Conservation (phyloP, 2,888 invertebrate genomes). For the Caenorhabditis zanzibari region DNA sequence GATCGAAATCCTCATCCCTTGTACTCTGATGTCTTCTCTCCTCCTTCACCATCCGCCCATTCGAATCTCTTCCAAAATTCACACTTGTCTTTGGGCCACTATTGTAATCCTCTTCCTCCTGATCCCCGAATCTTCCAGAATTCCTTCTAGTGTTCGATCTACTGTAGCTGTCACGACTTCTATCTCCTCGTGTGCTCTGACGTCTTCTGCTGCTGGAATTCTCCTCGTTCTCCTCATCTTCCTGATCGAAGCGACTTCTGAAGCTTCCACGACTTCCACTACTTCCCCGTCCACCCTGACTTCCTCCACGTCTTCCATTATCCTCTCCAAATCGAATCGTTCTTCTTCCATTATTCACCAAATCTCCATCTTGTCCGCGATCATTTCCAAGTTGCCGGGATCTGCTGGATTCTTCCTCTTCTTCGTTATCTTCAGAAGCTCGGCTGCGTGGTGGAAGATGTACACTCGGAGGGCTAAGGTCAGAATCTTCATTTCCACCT, state of each 20-base stretch:
- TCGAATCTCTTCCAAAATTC: slow-evolving; percentile 26
- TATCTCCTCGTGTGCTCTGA: not conserved
- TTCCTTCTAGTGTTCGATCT: not conserved
- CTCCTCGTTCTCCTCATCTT: not conserved
- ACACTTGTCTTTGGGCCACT: not conserved
- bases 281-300: not conserved
- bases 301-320: slow-evolving; percentile 9
- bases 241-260: not conserved
- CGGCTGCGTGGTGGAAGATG: too few relatives aligned
- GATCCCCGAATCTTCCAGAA: slow-evolving; percentile 10
- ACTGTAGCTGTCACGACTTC: not conserved
- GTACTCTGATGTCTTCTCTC: slow-evolving; percentile 17
- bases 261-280: not conserved
- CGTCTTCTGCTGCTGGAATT: not conserved
- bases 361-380: not conserved
- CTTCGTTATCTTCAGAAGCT: not conserved
- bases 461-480: too few relatives aligned
- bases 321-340: not conserved
- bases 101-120: not conserved
- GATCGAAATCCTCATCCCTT: slow-evolving; percentile 25
- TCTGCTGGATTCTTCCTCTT: not conserved
- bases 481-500: too few relatives aligned
- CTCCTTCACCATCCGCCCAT: slow-evolving; percentile 29
- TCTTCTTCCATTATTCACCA: not conserved
- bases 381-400: not conserved